These are phyloP conservation scores for Drosophila virilis DNA, from an alignment of 1,140 invertebrate genomes.

Conservation along the genomic window DNA sequence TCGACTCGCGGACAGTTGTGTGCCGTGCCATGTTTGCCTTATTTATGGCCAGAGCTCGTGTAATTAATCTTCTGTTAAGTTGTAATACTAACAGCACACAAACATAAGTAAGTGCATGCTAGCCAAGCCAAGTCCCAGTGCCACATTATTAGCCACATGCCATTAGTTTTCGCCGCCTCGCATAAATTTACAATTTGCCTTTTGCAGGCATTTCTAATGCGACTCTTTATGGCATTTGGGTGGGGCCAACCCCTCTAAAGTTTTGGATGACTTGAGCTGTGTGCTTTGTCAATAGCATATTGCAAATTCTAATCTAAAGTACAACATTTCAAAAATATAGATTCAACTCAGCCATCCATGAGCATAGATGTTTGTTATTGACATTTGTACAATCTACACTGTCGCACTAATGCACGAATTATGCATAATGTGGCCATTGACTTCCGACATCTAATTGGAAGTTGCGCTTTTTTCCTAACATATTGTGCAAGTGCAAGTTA, in stretches of 20 bases:
- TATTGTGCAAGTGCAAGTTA: constrained; percentile 7
- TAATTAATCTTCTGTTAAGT: constrained; percentile 77
- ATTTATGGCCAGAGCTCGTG: constrained; percentile 67
- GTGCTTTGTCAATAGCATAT: constrained; percentile 25
- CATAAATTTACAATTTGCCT: constrained; percentile 62
- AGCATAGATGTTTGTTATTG: background rate
- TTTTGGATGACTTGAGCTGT: constrained; percentile 34
- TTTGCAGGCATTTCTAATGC: constrained; percentile 68
- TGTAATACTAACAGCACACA: constrained; percentile 60
- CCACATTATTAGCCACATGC: constrained; percentile 55
- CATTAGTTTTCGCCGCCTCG: constrained; percentile 59
- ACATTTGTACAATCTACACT: background rate
- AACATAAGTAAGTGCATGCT: constrained; percentile 20
- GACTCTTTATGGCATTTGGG: constrained; percentile 58
- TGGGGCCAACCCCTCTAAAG: constrained; percentile 6
- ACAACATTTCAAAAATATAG: constrained; percentile 16
- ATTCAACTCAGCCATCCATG: background rate
- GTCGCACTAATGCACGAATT: background rate
- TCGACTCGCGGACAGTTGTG: constrained; percentile 19
- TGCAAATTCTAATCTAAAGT: constrained; percentile 10
- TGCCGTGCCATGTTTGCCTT: constrained; percentile 49
- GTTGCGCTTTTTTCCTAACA: background rate
- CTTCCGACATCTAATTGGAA: background rate
- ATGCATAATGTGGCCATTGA: background rate
- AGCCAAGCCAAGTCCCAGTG: constrained; percentile 41